Evolutionary conservation across 2,113 vertebrate genomes (phyloP).

Genomic region (Polypterus senegalus): DNA sequence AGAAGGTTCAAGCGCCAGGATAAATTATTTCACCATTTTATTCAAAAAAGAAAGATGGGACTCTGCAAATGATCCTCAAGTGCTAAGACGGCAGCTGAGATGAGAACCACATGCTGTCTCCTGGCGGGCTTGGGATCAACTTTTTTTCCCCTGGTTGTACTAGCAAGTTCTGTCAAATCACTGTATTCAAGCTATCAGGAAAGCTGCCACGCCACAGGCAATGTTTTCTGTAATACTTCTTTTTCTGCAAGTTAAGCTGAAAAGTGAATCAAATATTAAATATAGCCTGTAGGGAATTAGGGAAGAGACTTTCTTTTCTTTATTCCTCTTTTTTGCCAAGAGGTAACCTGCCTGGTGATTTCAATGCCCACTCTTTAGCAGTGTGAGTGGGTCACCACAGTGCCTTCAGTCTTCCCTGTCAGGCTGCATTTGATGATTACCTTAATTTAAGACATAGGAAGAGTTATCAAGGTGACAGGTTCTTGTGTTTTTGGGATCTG

Average conservation of each 20-base stretch:
- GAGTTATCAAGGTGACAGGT: no score
- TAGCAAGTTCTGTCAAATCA: background rate
- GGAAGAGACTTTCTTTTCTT: conserved; percentile 17
- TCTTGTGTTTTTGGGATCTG: no score
- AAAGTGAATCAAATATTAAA: conserved; percentile 41
- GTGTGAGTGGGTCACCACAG: background rate
- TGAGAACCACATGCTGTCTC: conserved; percentile 21
- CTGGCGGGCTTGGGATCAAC: background rate
- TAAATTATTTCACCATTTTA: no score
- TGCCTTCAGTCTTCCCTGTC: no score
- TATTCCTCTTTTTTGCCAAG: background rate
- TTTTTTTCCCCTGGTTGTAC: background rate
- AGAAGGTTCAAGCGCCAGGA: no score
- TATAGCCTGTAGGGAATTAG: conserved; percentile 22
- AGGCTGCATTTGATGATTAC: no score
- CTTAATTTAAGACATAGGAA: no score
- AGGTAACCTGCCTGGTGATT: background rate
- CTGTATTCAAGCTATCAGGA: conserved; percentile 16
- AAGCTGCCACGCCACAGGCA: conserved; percentile 20
- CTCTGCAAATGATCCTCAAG: no score
- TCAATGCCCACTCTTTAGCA: background rate
- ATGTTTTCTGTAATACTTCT: conserved; percentile 23
- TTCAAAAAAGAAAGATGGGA: no score
- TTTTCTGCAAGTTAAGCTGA: conserved; percentile 42
- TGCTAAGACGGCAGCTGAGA: no score